Conservation (phyloP, 1,140 invertebrate genomes). For the Bradysia coprophila region DNA sequence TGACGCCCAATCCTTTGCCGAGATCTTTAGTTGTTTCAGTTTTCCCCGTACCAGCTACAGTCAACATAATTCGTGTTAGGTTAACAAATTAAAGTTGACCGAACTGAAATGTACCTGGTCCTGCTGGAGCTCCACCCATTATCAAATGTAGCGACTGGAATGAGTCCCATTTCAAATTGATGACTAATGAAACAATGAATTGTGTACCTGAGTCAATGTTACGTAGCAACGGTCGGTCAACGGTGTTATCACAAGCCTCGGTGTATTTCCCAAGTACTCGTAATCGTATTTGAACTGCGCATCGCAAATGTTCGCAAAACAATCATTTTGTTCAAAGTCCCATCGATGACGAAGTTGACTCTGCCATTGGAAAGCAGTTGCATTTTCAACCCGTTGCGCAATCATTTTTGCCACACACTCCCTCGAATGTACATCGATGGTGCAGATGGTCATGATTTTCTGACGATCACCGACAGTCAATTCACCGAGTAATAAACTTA, state of each 20-base stretch:
- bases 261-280: conserved; percentile 83
- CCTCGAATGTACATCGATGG: conserved; percentile 79
- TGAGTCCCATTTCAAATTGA: conserved; percentile 1
- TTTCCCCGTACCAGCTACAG: conserved; percentile 75
- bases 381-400: conserved; percentile 55
- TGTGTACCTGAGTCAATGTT: conserved; percentile 61
- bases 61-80: too few relatives aligned
- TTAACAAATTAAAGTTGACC: too few relatives aligned
- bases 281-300: conserved; percentile 80
- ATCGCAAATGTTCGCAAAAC: conserved; percentile 87
- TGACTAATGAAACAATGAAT: not conserved
- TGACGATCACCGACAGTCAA: conserved; percentile 65
- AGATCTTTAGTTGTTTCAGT: conserved; percentile 90
- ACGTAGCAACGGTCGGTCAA: conserved; percentile 85
- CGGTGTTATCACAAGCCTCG: conserved; percentile 72
- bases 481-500: conserved; percentile 62
- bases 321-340: conserved; percentile 65
- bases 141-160: conserved; percentile 63
- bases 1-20: conserved; percentile 73
- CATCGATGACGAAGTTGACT: conserved; percentile 77
- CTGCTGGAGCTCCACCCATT: conserved; percentile 83
- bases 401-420: conserved; percentile 81
- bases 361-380: conserved; percentile 78
- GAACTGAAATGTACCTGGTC: too few relatives aligned
- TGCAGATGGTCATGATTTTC: conserved; percentile 92